A percentile compares a stretch with the other conserved stretches of the same genome.
Evolutionary conservation across 2,797 vertebrate genomes (phyloP).

Genomic region (Tadarida brasiliensis): DNA sequence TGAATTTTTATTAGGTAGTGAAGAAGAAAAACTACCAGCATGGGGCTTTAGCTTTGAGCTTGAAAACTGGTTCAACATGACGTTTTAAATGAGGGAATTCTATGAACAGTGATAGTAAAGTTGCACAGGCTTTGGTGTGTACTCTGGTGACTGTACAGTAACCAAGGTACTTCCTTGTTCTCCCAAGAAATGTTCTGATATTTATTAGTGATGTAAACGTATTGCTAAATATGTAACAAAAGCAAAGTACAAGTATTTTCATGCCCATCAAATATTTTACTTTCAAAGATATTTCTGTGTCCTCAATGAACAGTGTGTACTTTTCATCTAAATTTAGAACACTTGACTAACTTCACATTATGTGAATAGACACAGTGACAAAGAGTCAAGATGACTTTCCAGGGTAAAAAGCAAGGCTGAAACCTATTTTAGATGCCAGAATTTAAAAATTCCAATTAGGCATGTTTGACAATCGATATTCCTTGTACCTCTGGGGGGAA

Average conservation of each 20-base stretch:
- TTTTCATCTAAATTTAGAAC: slow-evolving; percentile 64
- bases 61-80: slow-evolving; percentile 7
- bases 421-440: slow-evolving; percentile 26
- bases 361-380: slow-evolving; percentile 16
- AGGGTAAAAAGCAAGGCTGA: not conserved
- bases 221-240: slow-evolving; percentile 68
- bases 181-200: slow-evolving; percentile 65
- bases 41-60: not conserved
- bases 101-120: slow-evolving; percentile 52
- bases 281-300: slow-evolving; percentile 58
- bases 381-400: not conserved
- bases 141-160: not conserved
- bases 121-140: not conserved
- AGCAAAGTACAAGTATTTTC: slow-evolving; percentile 57
- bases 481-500: not conserved
- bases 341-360: slow-evolving; percentile 37
- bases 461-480: not conserved
- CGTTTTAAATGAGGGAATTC: slow-evolving; percentile 47
- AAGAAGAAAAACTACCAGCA: not conserved
- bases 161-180: slow-evolving; percentile 60
- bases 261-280: slow-evolving; percentile 48
- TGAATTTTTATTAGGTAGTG: not conserved
- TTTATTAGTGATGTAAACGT: slow-evolving; percentile 55
- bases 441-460: slow-evolving; percentile 36
- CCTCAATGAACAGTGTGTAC: slow-evolving; percentile 67